Percentiles rank a stretch among this genome's conserved stretches.
These are phyloP conservation scores for Cephus sareptanus DNA, from an alignment of 2,888 invertebrate genomes.

Conservation along the genomic window DNA sequence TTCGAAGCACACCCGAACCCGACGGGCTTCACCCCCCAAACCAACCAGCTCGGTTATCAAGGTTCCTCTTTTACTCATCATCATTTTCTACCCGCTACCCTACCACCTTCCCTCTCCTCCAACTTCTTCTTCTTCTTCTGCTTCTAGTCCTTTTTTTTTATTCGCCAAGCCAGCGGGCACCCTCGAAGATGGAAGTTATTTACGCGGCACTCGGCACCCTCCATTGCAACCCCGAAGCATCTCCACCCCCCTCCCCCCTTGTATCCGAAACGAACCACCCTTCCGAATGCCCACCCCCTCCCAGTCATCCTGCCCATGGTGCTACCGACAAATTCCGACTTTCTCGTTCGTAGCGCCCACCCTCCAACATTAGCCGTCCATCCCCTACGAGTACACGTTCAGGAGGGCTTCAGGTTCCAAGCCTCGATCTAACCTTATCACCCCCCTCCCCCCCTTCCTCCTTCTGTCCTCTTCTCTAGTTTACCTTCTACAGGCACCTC, in stretches of 20 bases:
- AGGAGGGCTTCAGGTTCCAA: neutral
- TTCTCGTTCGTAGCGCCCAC: neutral
- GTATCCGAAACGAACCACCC: slow-evolving; percentile 37
- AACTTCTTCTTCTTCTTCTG: slow-evolving; percentile 3
- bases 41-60: neutral
- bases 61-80: slow-evolving; percentile 2
- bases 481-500: neutral
- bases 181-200: slow-evolving; percentile 21
- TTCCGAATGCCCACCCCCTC: slow-evolving; percentile 12
- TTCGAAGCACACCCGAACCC: neutral
- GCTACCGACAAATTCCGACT: neutral
- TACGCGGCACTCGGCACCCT: slow-evolving; percentile 9
- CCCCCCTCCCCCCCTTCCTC: neutral
- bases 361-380: neutral
- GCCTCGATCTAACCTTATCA: neutral
- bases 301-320: neutral
- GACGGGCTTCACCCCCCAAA: neutral
- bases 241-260: slow-evolving; percentile 23
- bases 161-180: slow-evolving; percentile 20
- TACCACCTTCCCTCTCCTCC: neutral
- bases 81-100: neutral
- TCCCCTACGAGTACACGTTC: neutral
- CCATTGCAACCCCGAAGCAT: slow-evolving; percentile 19
- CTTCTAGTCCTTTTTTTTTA: slow-evolving; percentile 13
- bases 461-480: neutral